Evolutionary conservation across 2,888 invertebrate genomes (phyloP).

Genomic region (Plagiodera versicolora): DNA sequence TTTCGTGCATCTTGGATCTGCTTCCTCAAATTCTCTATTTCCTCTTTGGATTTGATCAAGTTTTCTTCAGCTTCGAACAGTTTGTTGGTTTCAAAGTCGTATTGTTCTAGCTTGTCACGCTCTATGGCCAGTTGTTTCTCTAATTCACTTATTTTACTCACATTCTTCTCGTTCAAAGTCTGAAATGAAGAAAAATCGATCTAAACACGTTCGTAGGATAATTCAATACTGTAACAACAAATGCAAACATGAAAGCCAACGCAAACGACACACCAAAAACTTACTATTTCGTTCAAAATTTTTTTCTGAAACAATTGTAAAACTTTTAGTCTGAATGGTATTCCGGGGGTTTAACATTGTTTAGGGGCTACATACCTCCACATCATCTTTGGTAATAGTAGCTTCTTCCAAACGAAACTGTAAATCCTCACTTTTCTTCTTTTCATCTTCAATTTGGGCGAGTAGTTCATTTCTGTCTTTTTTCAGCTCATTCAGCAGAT

Average conservation of each 20-base stretch:
- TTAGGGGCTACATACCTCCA: slow-evolving; percentile 67
- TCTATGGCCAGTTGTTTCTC: slow-evolving; percentile 55
- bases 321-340: neutral
- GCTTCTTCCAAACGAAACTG: slow-evolving; percentile 92
- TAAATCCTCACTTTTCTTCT: slow-evolving; percentile 83
- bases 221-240: neutral
- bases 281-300: slow-evolving; percentile 57
- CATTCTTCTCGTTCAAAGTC: slow-evolving; percentile 56
- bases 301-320: slow-evolving; percentile 52
- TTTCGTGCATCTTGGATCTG: slow-evolving; percentile 61
- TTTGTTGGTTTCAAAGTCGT: slow-evolving; percentile 61
- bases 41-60: slow-evolving; percentile 63
- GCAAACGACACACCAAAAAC: slow-evolving; percentile 35
- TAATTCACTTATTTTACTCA: slow-evolving; percentile 57
- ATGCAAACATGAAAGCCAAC: neutral
- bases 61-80: slow-evolving; percentile 68
- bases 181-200: slow-evolving; percentile 38
- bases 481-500: slow-evolving; percentile 58
- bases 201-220: neutral
- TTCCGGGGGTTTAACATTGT: neutral
- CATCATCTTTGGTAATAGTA: slow-evolving; percentile 83
- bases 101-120: slow-evolving; percentile 53
- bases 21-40: slow-evolving; percentile 59
- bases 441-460: slow-evolving; percentile 74
- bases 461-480: slow-evolving; percentile 61